phyloP scores from a whole-genome alignment of 2,888 invertebrate species.

The Sthenelais limicola region DNA sequence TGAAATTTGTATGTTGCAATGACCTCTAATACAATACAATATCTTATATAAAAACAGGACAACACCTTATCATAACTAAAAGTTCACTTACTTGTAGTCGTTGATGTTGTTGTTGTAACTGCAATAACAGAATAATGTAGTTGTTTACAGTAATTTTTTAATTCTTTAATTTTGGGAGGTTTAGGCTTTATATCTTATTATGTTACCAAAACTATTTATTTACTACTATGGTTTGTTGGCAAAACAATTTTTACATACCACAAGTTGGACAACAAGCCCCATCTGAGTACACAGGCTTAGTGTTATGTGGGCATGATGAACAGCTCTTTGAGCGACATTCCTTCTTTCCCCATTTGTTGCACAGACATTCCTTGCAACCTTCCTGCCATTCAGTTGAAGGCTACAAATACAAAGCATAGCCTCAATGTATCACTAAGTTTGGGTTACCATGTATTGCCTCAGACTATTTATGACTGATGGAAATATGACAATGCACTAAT shows the following conservation, averaged over 20 bases:
- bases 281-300: not conserved
- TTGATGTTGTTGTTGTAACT: not conserved
- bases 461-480: no score
- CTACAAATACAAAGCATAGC: no score
- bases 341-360: conserved; percentile 12
- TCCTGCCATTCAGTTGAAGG: not conserved
- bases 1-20: not conserved
- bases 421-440: no score
- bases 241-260: no score
- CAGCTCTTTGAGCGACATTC: not conserved
- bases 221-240: no score
- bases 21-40: not conserved
- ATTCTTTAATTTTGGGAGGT: no score
- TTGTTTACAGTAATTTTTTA: not conserved
- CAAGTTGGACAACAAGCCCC: conserved; percentile 19
- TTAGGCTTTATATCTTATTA: no score
- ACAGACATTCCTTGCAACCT: conserved; percentile 3
- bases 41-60: not conserved
- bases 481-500: no score
- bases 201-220: no score
- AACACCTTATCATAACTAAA: not conserved
- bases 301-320: not conserved
- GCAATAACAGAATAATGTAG: not conserved
- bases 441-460: no score
- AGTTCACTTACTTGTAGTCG: conserved; percentile 8